phyloP scores from a whole-genome alignment of 92 coral and sea anemone species.

The Palythoa grandiflora region DNA sequence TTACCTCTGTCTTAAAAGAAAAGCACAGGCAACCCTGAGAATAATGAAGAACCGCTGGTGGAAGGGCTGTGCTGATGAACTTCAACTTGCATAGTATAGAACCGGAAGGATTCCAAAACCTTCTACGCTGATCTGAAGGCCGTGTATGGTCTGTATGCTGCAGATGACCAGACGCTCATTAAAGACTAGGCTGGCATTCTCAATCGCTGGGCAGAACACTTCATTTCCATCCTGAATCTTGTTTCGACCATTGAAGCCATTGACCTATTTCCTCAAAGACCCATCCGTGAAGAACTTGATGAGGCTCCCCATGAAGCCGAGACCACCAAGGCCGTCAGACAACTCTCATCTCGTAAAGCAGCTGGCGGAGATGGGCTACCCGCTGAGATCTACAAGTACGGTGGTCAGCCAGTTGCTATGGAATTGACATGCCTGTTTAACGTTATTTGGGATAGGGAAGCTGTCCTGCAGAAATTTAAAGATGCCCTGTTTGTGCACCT shows the following conservation, averaged over 20 bases:
- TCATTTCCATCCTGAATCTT: neutral
- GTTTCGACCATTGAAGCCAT: slow-evolving; percentile 1
- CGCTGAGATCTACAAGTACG: slow-evolving; percentile 27
- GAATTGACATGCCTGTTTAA: slow-evolving; percentile 4
- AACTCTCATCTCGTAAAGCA: no score
- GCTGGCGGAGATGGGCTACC: neutral
- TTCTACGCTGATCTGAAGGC: neutral
- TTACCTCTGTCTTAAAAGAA: neutral
- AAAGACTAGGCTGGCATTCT: neutral
- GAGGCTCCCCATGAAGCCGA: no score
- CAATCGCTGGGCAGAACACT: neutral
- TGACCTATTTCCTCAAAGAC: neutral
- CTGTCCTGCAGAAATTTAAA: slow-evolving; percentile 43
- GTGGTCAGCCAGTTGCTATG: neutral
- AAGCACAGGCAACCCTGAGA: neutral
- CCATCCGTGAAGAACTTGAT: no score
- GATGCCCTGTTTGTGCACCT: slow-evolving; percentile 29
- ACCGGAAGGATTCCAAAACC: neutral
- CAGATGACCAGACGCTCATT: no score
- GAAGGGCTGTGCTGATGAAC: neutral
- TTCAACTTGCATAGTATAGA: neutral
- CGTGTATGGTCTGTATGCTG: neutral
- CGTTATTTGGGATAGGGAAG: slow-evolving; percentile 12
- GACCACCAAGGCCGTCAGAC: no score
- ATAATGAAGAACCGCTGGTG: neutral